These are phyloP conservation scores for Trochalopteron elliotii DNA, from an alignment of 2,113 vertebrate species.

Conservation along the genomic window DNA sequence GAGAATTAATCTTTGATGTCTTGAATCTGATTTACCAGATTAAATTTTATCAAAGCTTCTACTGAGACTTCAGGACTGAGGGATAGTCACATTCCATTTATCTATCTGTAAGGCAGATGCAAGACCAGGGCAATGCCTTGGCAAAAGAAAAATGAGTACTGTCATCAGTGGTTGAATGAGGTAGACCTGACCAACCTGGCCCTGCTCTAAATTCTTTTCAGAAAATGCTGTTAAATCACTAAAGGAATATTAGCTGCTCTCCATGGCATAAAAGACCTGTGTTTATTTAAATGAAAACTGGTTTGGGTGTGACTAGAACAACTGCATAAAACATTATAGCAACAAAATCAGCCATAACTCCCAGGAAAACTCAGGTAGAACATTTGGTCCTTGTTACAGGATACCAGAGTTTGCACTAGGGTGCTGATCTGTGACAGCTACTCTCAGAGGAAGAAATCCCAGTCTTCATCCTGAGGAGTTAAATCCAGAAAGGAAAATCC, in stretches of 20 bases:
- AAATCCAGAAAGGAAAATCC: background rate
- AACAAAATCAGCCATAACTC: background rate
- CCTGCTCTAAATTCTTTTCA: background rate
- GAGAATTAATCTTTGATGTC: background rate
- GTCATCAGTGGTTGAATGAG: background rate
- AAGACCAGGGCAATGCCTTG: background rate
- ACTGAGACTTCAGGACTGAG: background rate
- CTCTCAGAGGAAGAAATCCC: background rate
- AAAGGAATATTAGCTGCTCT: background rate
- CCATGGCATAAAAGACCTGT: background rate
- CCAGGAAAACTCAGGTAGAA: background rate
- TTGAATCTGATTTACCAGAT: background rate
- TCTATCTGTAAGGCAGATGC: background rate
- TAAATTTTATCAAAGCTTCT: background rate
- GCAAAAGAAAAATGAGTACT: background rate
- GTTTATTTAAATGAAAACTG: background rate
- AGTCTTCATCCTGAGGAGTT: background rate
- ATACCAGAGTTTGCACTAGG: background rate
- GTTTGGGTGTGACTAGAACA: background rate
- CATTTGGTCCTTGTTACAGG: rapidly evolving
- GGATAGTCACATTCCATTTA: background rate
- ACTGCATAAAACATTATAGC: background rate
- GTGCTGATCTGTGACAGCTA: background rate
- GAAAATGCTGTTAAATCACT: background rate
- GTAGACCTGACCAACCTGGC: background rate